A percentile compares a stretch with the other conserved stretches of the same genome.
Conservation (phyloP, 2,888 invertebrate species). For the Troides oblongomaculatus region DNA sequence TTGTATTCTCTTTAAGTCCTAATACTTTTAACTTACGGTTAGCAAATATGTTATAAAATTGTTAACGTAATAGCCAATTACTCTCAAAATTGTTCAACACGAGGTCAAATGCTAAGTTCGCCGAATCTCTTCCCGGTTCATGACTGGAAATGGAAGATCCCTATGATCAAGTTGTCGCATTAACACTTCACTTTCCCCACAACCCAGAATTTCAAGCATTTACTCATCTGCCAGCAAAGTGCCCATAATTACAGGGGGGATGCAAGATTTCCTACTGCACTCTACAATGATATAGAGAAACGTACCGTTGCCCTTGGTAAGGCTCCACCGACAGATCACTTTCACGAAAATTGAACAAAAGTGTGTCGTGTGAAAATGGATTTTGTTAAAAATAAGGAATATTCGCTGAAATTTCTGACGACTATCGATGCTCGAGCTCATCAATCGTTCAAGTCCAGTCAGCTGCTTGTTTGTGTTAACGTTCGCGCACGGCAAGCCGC, state of each 20-base stretch:
- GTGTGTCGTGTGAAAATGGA: conserved; percentile 69
- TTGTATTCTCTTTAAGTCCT: not conserved
- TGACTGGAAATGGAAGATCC: conserved; percentile 53
- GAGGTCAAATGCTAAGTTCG: conserved; percentile 54
- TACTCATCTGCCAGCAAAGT: conserved; percentile 75
- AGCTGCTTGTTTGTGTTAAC: conserved; percentile 55
- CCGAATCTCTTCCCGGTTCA: conserved; percentile 57
- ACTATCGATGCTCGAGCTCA: conserved; percentile 54
- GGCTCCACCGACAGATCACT: conserved; percentile 71
- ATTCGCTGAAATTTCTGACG: conserved; percentile 55
- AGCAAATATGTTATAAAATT: conserved; percentile 20
- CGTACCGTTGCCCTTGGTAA: conserved; percentile 62
- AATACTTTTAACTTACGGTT: conserved; percentile 34
- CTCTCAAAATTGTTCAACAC: conserved; percentile 48
- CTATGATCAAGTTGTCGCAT: conserved; percentile 74
- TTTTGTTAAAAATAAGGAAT: conserved; percentile 56
- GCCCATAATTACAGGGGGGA: conserved; percentile 68
- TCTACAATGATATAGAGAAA: conserved; percentile 65
- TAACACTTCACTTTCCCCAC: conserved; percentile 76
- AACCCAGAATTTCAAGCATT: conserved; percentile 75
- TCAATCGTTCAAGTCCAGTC: conserved; percentile 42
- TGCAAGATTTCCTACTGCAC: conserved; percentile 37
- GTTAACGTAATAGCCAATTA: conserved; percentile 49
- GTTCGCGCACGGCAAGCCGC: conserved; percentile 38
- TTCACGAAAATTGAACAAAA: conserved; percentile 76